Evolutionary conservation across 1,140 invertebrate genomes (phyloP), one percentile per base, ranked within the genome.

Genomic region (Cheumatopsyche charites): DNA sequence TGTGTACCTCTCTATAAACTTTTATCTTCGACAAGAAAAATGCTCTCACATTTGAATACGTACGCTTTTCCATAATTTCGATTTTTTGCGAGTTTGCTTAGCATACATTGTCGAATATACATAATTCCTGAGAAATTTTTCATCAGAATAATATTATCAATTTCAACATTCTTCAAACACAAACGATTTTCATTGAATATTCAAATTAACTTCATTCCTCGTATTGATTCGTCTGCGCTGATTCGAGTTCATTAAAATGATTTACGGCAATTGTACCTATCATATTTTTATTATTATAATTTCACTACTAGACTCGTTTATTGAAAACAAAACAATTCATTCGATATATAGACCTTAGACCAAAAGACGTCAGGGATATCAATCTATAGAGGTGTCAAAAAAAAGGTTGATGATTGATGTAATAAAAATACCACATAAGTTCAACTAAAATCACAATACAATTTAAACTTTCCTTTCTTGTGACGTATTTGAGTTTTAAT

Each of bases 401-500:
- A 12, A 1, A n/a, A 11, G n/a, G n/a, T n/a, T n/a, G 2, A 58
- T 58, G 55, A 58, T 58, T 58, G 23, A 58, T 58, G 55, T n/a
- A n/a, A n/a, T n/a, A 58, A 58, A 26, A 58, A 25, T 58, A 23
- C 55, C 17, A 58, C 55, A 25, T 23, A 23, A 58, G 17, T 58
- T 58, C 25, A 19, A 4, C 55, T 1, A 26, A 58, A 58, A 21
- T 58, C 55, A 58, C 55, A 11, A 23, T 25, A 9, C 29, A 36
- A 36, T 36, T 36, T 36, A 36, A 36, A 47, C 21, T 58, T 58
- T 58, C 55, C 55, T 19, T 5, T 5, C 21, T 13, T 23, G 55
- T 58, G 55, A 58, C 55, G 19, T 58, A 25, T 58, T 25, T 23
- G 19, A 19, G 55, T 26, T 58, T 58, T 58, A 58, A 58, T 58